Evolutionary conservation across 2,888 invertebrate genomes (phyloP).

Genomic region (Gisinianus flammeolus): DNA sequence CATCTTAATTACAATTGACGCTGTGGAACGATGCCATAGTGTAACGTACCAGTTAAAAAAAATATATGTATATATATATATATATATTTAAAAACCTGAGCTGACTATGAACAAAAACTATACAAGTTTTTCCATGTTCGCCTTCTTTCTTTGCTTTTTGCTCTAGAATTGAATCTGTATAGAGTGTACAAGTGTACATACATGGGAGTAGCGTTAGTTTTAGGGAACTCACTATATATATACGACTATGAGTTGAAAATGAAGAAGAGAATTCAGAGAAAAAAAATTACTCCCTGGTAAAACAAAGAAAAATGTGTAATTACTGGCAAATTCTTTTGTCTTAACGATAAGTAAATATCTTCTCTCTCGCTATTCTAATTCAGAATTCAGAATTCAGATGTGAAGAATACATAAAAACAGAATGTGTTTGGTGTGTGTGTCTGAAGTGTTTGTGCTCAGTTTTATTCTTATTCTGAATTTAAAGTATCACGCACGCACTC

Average conservation of each 20-base stretch:
- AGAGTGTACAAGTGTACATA: neutral
- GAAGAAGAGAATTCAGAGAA: neutral
- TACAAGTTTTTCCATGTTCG: neutral
- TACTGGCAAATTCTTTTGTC: neutral
- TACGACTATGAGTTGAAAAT: no score
- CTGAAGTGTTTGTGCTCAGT: no score
- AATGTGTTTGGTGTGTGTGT: no score
- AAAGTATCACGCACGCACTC: slow-evolving; percentile 28
- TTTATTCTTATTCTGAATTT: slow-evolving; percentile 7
- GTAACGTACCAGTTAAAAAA: slow-evolving; percentile 18
- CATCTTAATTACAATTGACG: slow-evolving; percentile 30
- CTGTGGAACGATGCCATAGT: slow-evolving; percentile 27
- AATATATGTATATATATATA: neutral
- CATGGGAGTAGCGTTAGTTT: no score
- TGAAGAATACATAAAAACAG: no score
- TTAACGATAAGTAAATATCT: neutral
- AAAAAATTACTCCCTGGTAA: no score
- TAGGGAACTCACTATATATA: no score
- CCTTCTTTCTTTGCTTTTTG: no score
- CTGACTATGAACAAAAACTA: no score
- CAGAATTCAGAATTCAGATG: no score
- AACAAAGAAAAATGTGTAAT: neutral
- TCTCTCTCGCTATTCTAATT: no score
- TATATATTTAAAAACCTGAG: neutral
- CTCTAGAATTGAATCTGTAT: neutral